Evolutionary conservation across 2,888 invertebrate genomes (phyloP).

Genomic region (Troides helena): DNA sequence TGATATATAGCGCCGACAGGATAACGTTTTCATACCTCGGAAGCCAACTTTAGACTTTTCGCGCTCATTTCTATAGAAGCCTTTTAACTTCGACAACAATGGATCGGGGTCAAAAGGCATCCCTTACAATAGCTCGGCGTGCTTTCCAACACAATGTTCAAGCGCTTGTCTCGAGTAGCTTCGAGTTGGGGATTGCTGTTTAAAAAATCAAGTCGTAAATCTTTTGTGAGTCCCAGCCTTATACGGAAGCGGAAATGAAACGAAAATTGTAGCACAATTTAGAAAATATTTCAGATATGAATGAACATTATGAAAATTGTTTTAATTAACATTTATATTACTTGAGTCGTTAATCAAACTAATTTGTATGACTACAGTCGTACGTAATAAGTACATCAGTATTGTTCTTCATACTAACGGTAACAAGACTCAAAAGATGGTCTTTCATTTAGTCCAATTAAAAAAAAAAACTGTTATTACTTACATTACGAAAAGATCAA

Average conservation of each 20-base stretch:
- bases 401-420: too few species aligned
- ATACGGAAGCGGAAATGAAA: conserved; percentile 5
- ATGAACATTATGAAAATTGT: neutral
- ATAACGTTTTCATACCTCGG: conserved; percentile 29
- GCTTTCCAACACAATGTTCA: conserved; percentile 39
- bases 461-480: too few species aligned
- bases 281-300: neutral
- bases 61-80: conserved; percentile 29
- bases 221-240: conserved; percentile 20
- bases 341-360: too few species aligned
- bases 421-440: too few species aligned
- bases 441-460: too few species aligned
- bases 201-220: conserved; percentile 36
- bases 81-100: conserved; percentile 36
- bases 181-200: conserved; percentile 37
- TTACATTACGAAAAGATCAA: too few species aligned
- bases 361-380: too few species aligned
- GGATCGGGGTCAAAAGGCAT: conserved; percentile 43
- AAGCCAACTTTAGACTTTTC: conserved; percentile 28
- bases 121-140: conserved; percentile 42
- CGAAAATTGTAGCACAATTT: neutral
- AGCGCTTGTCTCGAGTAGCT: conserved; percentile 40
- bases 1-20: conserved; percentile 24
- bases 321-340: too few species aligned
- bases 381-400: too few species aligned